Conservation (phyloP, 2,113 vertebrate genomes). For the Hemichromis elongatus region DNA sequence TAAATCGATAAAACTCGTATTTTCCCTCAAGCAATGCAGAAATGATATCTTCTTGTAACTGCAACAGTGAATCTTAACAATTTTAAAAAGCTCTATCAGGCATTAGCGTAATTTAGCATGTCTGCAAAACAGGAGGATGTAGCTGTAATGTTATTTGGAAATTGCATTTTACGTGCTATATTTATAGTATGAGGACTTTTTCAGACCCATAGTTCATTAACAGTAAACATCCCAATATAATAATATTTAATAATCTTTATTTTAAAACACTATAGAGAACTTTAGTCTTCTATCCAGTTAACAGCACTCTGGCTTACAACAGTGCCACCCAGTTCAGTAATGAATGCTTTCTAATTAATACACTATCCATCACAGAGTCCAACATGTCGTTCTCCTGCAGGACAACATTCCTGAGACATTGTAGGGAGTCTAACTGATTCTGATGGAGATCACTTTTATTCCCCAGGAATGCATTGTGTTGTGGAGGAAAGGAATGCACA, state of each 20-base stretch:
- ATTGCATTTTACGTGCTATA: neutral
- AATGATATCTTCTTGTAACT: neutral
- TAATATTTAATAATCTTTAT: neutral
- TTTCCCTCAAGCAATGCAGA: neutral
- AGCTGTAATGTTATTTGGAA: neutral
- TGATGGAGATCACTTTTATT: constrained; percentile 66
- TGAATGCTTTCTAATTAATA: constrained; percentile 52
- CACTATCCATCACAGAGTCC: constrained; percentile 57
- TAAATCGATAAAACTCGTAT: neutral
- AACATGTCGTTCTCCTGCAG: constrained; percentile 35
- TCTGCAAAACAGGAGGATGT: neutral
- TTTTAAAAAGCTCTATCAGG: neutral
- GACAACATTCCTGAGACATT: constrained; percentile 62
- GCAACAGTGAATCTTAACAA: neutral
- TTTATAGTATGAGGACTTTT: neutral
- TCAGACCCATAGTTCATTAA: neutral
- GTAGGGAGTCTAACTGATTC: constrained; percentile 52
- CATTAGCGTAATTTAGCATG: neutral
- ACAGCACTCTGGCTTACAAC: constrained; percentile 11
- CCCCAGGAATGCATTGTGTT: constrained; percentile 62
- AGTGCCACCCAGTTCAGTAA: constrained; percentile 37
- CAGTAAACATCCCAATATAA: neutral
- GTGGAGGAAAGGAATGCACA: constrained; percentile 50
- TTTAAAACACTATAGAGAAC: neutral
- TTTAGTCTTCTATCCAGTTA: neutral